A percentile compares a stretch with the other conserved stretches of the same genome.
These are phyloP conservation scores for Platyscapa corneri DNA, from an alignment of 1,140 invertebrate genomes.

Conservation along the genomic window DNA sequence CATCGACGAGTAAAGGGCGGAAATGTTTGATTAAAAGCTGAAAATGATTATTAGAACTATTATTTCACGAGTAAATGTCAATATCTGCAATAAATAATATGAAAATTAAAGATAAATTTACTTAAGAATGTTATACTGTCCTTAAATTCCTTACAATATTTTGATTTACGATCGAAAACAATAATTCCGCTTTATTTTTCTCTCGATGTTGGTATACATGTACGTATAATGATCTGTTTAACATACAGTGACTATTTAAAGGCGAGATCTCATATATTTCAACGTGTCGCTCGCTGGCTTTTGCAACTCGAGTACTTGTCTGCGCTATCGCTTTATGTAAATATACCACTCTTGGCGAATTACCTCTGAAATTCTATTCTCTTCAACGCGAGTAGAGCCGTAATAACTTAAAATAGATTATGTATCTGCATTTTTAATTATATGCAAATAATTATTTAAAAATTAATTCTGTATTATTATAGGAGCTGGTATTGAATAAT, in stretches of 20 bases:
- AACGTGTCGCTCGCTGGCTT: conserved; percentile 5
- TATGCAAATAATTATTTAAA: not conserved
- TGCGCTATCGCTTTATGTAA: conserved; percentile 3
- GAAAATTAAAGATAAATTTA: not conserved
- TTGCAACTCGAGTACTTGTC: conserved; percentile 16
- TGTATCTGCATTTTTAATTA: not conserved
- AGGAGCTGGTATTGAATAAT: not conserved
- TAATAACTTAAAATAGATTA: conserved; percentile 6
- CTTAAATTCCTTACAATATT: not conserved
- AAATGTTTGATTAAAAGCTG: too few species aligned
- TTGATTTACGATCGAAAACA: conserved; percentile 1
- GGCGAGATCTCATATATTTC: conserved; percentile 8
- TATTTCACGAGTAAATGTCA: not conserved
- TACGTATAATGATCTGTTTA: conserved; percentile 66
- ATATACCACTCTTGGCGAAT: not conserved
- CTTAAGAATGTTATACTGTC: not conserved
- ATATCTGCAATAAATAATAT: not conserved
- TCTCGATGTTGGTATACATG: not conserved
- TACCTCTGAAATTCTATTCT: conserved; percentile 15
- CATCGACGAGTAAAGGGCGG: too few species aligned
- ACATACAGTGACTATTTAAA: conserved; percentile 60
- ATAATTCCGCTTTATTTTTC: not conserved
- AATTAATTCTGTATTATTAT: not conserved
- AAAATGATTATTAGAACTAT: too few species aligned
- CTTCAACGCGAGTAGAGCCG: not conserved